These are phyloP conservation scores for Camelus dromedarius DNA, from an alignment of 2,113 vertebrate genomes.

Conservation along the genomic window DNA sequence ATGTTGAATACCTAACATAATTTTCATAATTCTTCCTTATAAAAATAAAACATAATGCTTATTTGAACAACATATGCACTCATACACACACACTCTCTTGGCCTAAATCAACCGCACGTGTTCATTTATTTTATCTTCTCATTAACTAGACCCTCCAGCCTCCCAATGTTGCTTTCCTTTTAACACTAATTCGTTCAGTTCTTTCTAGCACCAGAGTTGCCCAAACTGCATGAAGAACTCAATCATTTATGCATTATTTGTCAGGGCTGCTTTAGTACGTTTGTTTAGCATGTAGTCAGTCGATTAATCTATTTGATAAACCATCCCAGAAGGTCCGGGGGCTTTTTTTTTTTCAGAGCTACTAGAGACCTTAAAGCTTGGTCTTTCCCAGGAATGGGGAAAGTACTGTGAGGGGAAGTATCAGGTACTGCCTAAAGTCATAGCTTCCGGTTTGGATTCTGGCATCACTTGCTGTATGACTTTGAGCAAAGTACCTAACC, in stretches of 20 bases:
- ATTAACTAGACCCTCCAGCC: not conserved
- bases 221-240: not conserved
- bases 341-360: not conserved
- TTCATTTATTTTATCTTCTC: conserved; percentile 48
- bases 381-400: not conserved
- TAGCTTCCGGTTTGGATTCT: not conserved
- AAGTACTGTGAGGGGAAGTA: not conserved
- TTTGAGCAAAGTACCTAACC: not conserved
- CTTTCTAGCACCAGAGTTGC: not conserved
- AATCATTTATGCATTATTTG: not conserved
- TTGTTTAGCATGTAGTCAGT: not conserved
- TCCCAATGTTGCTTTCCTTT: conserved; percentile 39
- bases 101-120: not conserved
- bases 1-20: not conserved
- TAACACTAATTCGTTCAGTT: not conserved
- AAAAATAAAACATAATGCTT: not conserved
- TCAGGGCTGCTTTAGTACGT: not conserved
- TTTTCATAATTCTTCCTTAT: conserved; percentile 48
- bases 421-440: not conserved
- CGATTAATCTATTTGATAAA: not conserved
- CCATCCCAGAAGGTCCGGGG: not conserved
- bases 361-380: not conserved
- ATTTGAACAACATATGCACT: not conserved
- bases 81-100: not conserved
- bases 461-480: not conserved